A percentile compares a stretch with the other conserved stretches of the same genome.
Conservation (phyloP, 2,113 vertebrate species). For the Austrofundulus limnaeus region DNA sequence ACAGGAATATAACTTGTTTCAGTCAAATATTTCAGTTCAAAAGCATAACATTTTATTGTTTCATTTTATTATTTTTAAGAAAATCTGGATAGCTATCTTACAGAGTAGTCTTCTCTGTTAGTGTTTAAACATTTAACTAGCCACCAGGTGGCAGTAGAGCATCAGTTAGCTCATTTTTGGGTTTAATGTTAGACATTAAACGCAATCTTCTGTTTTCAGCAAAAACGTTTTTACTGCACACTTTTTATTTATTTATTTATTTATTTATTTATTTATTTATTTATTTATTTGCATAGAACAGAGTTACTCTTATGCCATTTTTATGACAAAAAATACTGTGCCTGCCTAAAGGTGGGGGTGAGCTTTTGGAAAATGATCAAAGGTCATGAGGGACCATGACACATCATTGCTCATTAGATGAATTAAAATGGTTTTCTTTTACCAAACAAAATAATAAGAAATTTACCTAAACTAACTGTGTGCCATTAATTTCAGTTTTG, state of each 20-base stretch:
- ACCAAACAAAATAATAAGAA: neutral
- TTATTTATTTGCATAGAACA: neutral
- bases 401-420: no score
- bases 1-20: no score
- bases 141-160: constrained; percentile 57
- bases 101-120: neutral
- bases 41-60: neutral
- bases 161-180: neutral
- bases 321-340: neutral
- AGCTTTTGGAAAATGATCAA: no score
- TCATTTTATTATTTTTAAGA: neutral
- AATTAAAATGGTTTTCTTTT: neutral
- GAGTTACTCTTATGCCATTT: no score
- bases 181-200: no score
- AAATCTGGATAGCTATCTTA: neutral
- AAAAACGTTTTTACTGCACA: neutral
- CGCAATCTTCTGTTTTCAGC: neutral
- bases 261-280: no score
- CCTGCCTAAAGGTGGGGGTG: neutral
- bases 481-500: neutral
- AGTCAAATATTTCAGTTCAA: no score
- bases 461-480: neutral
- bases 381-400: no score
- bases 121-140: neutral
- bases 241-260: no score